phyloP scores from a whole-genome alignment of 2,797 vertebrate species.

The Tamandua tetradactyla region DNA sequence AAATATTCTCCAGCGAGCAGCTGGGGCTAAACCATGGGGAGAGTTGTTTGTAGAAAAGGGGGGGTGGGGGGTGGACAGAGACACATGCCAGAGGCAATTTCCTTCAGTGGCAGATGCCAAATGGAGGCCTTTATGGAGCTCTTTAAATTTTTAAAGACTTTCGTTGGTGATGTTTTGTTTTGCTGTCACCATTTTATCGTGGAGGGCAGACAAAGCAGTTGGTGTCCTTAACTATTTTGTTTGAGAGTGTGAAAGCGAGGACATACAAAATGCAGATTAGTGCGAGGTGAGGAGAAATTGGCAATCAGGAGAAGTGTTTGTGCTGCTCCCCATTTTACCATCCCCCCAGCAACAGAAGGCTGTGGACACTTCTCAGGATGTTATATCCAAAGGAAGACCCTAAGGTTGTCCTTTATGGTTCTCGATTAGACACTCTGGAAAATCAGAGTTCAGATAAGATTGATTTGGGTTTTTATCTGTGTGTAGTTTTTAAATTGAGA shows the following conservation, averaged over 20 bases:
- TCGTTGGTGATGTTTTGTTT: conserved; percentile 64
- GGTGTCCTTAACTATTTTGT: conserved; percentile 65
- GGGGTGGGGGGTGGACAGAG: neutral
- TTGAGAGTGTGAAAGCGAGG: conserved; percentile 51
- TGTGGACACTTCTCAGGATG: neutral
- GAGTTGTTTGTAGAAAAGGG: neutral
- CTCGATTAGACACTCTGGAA: conserved; percentile 18
- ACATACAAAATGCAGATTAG: neutral
- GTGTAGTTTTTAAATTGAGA: too few species aligned
- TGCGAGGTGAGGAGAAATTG: neutral
- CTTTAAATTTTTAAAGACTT: conserved; percentile 78
- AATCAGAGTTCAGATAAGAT: neutral
- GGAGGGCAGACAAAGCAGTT: neutral
- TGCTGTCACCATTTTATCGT: conserved; percentile 49
- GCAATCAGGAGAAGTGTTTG: neutral
- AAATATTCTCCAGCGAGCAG: neutral
- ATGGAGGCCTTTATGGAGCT: conserved; percentile 28
- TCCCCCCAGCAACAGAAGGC: neutral
- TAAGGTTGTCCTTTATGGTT: neutral
- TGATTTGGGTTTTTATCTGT: neutral
- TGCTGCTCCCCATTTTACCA: too few species aligned
- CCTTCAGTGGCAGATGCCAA: conserved; percentile 63
- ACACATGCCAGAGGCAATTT: conserved; percentile 50
- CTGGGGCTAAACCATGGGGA: neutral
- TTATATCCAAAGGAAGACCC: neutral